phyloP scores from a whole-genome alignment of 2,888 invertebrate genomes.

The Diaperis boleti region DNA sequence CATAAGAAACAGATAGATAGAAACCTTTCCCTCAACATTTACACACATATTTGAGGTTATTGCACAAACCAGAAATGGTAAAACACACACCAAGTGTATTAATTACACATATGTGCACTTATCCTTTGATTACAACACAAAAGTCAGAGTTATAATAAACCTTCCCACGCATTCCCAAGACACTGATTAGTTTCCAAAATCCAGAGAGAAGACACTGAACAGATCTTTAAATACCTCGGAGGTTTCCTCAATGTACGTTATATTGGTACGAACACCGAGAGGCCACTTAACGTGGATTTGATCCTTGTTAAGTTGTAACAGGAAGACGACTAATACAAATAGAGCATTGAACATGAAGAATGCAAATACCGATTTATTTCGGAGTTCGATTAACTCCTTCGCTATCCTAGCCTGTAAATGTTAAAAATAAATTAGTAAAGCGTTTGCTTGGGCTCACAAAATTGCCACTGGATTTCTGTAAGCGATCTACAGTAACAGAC shows the following conservation, averaged over 20 bases:
- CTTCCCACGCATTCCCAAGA: slow-evolving; percentile 54
- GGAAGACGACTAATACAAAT: slow-evolving; percentile 98
- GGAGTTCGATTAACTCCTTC: slow-evolving; percentile 90
- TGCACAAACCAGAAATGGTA: slow-evolving; percentile 35
- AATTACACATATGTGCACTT: slow-evolving; percentile 48
- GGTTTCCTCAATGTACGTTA: slow-evolving; percentile 93
- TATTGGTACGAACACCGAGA: slow-evolving; percentile 93
- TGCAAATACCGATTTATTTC: slow-evolving; percentile 97
- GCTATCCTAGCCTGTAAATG: slow-evolving; percentile 85
- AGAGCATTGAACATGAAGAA: slow-evolving; percentile 99
- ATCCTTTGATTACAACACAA: slow-evolving; percentile 12
- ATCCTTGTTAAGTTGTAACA: slow-evolving; percentile 99
- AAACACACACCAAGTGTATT: slow-evolving; percentile 48
- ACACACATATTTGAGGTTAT: slow-evolving; percentile 20
- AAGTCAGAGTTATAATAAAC: slow-evolving; percentile 41
- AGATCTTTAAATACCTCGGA: slow-evolving; percentile 78
- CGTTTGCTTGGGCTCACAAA: slow-evolving; percentile 65
- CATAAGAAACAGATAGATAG: slow-evolving; percentile 19
- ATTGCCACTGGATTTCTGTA: slow-evolving; percentile 57
- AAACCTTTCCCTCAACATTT: slow-evolving; percentile 30
- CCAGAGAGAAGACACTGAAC: slow-evolving; percentile 53
- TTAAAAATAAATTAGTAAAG: slow-evolving; percentile 64
- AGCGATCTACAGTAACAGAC: slow-evolving; percentile 27
- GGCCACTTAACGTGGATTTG: slow-evolving; percentile 98
- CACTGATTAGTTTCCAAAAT: slow-evolving; percentile 61